These are phyloP conservation scores for Megaleporinus macrocephalus DNA, from an alignment of 2,113 vertebrate genomes.

Conservation along the genomic window DNA sequence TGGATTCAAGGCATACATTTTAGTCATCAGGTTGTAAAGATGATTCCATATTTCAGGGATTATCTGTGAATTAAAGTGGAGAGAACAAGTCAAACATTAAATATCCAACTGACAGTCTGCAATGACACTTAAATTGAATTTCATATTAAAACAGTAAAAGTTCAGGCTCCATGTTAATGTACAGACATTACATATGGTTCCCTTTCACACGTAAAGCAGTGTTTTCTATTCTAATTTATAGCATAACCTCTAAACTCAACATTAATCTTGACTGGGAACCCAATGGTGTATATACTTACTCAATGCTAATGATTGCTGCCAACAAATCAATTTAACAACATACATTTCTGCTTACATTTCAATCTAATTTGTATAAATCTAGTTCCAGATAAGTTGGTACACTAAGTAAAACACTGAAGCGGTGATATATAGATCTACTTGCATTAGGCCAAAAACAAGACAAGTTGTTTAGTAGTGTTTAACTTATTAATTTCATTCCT, in stretches of 20 bases:
- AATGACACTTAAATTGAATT: neutral
- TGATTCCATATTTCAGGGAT: constrained; percentile 52
- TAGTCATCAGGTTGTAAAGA: neutral
- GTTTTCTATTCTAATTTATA: neutral
- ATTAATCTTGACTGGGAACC: neutral
- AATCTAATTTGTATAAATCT: neutral
- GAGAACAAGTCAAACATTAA: constrained; percentile 14
- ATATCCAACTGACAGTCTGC: neutral
- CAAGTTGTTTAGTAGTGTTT: too few relatives aligned
- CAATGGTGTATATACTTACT: neutral
- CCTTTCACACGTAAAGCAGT: neutral
- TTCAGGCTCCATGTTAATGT: neutral
- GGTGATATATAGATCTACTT: too few relatives aligned
- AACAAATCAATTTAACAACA: neutral
- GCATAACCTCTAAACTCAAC: neutral
- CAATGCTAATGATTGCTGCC: neutral
- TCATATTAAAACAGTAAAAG: constrained; percentile 30
- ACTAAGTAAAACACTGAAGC: too few relatives aligned
- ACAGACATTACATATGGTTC: constrained; percentile 12
- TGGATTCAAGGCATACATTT: neutral
- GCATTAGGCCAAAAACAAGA: too few relatives aligned
- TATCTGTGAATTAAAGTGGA: constrained; percentile 63
- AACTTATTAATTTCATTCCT: too few relatives aligned
- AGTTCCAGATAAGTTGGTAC: too few relatives aligned
- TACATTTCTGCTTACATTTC: neutral